A percentile compares a stretch with the other conserved stretches of the same genome.
phyloP scores from a whole-genome alignment of 2,797 vertebrate genomes.

The Steatocranus sp. region DNA sequence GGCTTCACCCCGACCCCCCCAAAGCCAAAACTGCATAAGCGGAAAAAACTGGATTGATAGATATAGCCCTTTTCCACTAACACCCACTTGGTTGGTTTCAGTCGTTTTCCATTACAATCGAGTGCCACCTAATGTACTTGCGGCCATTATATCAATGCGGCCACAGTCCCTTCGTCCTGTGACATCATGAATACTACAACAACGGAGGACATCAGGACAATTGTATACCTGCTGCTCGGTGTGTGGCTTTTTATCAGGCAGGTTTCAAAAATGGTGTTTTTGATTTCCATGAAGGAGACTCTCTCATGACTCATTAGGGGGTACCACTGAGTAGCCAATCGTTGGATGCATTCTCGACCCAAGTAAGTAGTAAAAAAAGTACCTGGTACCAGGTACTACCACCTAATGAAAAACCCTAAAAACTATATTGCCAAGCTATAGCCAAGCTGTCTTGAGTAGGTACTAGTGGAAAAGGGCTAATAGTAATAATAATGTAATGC shows the following conservation, averaged over 20 bases:
- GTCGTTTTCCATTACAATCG: neutral
- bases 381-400: neutral
- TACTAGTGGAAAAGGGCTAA: neutral
- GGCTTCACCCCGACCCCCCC: neutral
- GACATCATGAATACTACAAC: neutral
- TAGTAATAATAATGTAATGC: neutral
- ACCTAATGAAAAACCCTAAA: neutral
- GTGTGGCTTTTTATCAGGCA: neutral
- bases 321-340: neutral
- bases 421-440: neutral
- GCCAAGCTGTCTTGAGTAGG: fast-evolving
- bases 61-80: neutral
- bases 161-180: neutral
- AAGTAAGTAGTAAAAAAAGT: neutral
- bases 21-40: neutral
- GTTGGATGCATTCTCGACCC: fast-evolving
- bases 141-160: neutral
- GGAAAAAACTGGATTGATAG: neutral
- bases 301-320: neutral
- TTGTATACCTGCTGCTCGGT: neutral
- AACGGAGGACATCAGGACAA: neutral
- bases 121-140: neutral
- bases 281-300: neutral
- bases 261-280: neutral
- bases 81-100: neutral